Base-by-base conservation (phyloP, 1,140 invertebrate genomes). In the Onthophagus taurus region DNA sequence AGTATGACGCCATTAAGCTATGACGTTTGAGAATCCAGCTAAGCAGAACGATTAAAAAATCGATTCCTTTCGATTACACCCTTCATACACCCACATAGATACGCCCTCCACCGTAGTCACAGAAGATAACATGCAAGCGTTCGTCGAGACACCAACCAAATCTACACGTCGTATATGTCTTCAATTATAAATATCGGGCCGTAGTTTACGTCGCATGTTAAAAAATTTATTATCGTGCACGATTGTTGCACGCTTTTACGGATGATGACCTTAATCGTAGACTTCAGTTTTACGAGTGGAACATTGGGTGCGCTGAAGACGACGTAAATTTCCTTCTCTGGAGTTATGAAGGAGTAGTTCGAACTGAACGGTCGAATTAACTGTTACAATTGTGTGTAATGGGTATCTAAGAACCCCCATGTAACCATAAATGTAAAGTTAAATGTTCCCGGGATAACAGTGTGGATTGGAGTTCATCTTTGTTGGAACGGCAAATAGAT, bases 311-410 rank as follows among this genome's bases (percentile, higher is more conserved):
- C 7, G 8, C 8, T 14, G 31, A 33, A 33, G 31, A 33, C 31
- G 31, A 33, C 31, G 13, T 7, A 11, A 7, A 33, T 11, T 33
- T 33, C 8, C 8, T 33, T 13, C 13, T 33, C 8, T 45, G 43
- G 34, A 37, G 12, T n/a, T 20, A 45, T 35, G 43, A 45, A 45
- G 43, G n/a, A 33, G 9, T 14, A 7, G 12, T 45, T 37, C 20
- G 38, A 45, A 31, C 23, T 45, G 20, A 45, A 45, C 18, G 43
- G 33, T 14, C 23, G 20, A n/a, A 18, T 45, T 19, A 45, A 45
- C 38, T 23, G 43, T 12, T 34, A 45, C 31, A 45, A 45, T 26
- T 45, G 21, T 37, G 43, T 45, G n/a, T n/a, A n/a, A n/a, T n/a
- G n/a, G n/a, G n/a, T n/a, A n/a, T n/a, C n/a, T n/a, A n/a, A n/a